Evolutionary conservation across 2,113 vertebrate genomes (phyloP), one percentile per base, ranked within the genome.

Genomic region (Campylomormyrus tamandua): DNA sequence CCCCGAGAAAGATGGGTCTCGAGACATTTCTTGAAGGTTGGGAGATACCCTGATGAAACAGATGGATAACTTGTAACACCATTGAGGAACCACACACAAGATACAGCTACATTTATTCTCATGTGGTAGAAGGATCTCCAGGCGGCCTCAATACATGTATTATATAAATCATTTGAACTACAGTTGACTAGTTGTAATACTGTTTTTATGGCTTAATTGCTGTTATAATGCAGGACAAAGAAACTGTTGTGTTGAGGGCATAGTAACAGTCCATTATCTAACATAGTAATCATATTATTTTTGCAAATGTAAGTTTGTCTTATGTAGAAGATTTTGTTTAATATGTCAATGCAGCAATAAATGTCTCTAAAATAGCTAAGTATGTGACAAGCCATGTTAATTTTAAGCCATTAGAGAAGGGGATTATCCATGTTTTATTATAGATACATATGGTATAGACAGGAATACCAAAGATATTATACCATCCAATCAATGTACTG

Each of bases 221-320:
- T 49, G 56, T 87, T 53, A 87, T 90, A 90, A 87, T 74, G 1
- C 0, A 19, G 58, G 48, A 85, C 74, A 89, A 89, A 84, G 87
- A 86, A 24, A 46, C n/a, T 45, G 66, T 17, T 84, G 56, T 89
- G 77, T 50, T 89, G 87, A 27, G 70, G 42, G 74, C 35, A 80
- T 10, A 53, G 52, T 88, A 49, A 88, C 48, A 77, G 66, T 45
- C 9, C 83, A 39, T 84, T 45, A 48, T 48, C 6, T 84, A 84
- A 80, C 17, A 80, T 46, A 24, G 48, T 10, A 89, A 91, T 89
- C 48, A 89, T 21, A 87, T 39, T 93, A 88, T 48, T 35, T 24
- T 85, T 42, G 35, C 53, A 84, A 56, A 74, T 93, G 93, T 92
- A 39, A 85, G 80, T 90, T 15, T 17, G 27, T 84, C 87, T 88